phyloP scores from a whole-genome alignment of 2,113 vertebrate genomes.

The Chlorodrepanis virens region DNA sequence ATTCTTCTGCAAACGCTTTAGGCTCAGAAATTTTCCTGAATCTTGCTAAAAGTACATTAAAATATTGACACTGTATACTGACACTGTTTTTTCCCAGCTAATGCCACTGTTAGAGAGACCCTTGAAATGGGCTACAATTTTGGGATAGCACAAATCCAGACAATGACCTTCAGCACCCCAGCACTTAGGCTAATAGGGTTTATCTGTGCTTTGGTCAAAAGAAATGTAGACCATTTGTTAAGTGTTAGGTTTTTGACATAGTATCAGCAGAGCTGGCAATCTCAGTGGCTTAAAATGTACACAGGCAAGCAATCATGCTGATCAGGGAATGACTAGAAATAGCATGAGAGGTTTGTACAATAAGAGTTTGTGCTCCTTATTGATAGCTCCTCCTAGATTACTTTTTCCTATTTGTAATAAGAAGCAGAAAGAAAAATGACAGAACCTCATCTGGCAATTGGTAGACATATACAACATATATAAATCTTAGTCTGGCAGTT shows the following conservation, averaged over 20 bases:
- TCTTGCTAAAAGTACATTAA: background rate
- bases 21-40: background rate
- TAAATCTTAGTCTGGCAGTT: background rate
- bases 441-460: background rate
- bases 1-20: background rate
- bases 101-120: background rate
- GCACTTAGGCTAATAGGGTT: background rate
- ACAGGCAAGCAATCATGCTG: background rate
- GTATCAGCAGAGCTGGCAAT: background rate
- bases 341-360: background rate
- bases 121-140: background rate
- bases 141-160: background rate
- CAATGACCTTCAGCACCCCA: background rate
- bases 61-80: background rate
- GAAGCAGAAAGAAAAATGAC: background rate
- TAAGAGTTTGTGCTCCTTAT: background rate
- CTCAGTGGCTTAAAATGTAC: background rate
- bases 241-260: background rate
- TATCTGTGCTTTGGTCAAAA: background rate
- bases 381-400: background rate
- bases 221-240: background rate
- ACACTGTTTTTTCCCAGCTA: background rate
- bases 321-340: background rate
- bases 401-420: background rate
- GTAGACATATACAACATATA: background rate